These are phyloP conservation scores for Drosophila anomalata DNA, from an alignment of 2,888 invertebrate species.

Conservation along the genomic window DNA sequence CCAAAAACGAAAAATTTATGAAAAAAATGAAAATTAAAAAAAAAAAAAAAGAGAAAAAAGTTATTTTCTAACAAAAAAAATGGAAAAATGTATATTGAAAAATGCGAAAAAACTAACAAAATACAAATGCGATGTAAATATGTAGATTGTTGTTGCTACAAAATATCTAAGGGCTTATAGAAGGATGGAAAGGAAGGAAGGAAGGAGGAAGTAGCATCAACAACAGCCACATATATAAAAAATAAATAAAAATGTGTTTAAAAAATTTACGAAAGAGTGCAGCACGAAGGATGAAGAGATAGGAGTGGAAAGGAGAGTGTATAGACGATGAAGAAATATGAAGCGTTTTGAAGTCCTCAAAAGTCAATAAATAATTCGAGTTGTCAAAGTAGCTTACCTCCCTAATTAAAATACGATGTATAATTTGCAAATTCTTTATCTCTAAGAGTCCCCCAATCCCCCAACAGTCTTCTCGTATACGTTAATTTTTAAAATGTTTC, in stretches of 20 bases:
- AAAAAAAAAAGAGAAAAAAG: constrained; percentile 56
- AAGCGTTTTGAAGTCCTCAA: constrained; percentile 27
- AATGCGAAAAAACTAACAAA: constrained; percentile 42
- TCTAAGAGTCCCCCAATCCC: constrained; percentile 27
- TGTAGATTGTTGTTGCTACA: constrained; percentile 58
- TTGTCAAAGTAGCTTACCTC: constrained; percentile 36
- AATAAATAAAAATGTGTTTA: constrained; percentile 26
- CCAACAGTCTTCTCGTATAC: constrained; percentile 30
- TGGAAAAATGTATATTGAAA: constrained; percentile 39
- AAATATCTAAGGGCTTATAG: constrained; percentile 1
- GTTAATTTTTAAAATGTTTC: constrained; percentile 41
- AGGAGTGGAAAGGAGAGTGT: constrained; percentile 9
- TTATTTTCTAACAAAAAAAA: constrained; percentile 48
- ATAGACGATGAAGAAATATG: constrained; percentile 25
- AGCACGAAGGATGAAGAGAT: background rate
- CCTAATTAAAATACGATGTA: constrained; percentile 10
- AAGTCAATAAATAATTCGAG: constrained; percentile 34
- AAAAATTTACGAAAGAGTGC: constrained; percentile 8
- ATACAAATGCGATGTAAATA: constrained; percentile 70
- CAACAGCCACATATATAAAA: constrained; percentile 27
- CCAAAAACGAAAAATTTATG: constrained; percentile 43
- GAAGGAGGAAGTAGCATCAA: constrained; percentile 32
- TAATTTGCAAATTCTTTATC: constrained; percentile 31
- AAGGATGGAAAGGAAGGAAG: too few relatives aligned
- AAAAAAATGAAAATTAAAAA: constrained; percentile 53